A percentile compares a stretch with the other conserved stretches of the same genome.
phyloP scores from a whole-genome alignment of 1,140 invertebrate genomes.

The Asbolus verrucosus region DNA sequence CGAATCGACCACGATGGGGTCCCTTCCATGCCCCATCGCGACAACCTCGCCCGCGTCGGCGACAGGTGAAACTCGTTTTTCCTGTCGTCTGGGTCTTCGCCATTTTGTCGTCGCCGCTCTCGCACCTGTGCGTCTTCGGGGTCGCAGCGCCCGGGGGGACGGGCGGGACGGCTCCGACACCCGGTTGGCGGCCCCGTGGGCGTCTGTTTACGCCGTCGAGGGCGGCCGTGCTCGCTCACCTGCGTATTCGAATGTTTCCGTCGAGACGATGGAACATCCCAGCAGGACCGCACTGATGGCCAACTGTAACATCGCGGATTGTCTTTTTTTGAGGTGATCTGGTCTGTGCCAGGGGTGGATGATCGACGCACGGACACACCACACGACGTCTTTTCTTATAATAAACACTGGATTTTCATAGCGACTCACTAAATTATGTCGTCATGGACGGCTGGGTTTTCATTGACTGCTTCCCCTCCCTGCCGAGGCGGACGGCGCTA shows the following conservation, averaged over 20 bases:
- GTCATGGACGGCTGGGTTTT: slow-evolving; percentile 46
- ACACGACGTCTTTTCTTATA: slow-evolving; percentile 8
- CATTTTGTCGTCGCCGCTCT: slow-evolving; percentile 25
- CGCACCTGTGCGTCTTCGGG: too few species aligned
- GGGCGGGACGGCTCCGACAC: neutral
- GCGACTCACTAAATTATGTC: slow-evolving; percentile 43
- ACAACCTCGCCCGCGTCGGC: slow-evolving; percentile 21
- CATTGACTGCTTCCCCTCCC: slow-evolving; percentile 41
- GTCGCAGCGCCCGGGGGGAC: too few species aligned
- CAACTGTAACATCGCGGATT: neutral
- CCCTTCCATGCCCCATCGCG: too few species aligned
- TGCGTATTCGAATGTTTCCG: slow-evolving; percentile 25
- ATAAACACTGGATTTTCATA: slow-evolving; percentile 44
- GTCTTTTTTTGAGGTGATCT: too few species aligned
- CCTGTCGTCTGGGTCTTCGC: slow-evolving; percentile 11
- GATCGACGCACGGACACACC: slow-evolving; percentile 19
- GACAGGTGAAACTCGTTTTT: slow-evolving; percentile 38
- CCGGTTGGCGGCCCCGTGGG: neutral
- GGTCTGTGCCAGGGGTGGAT: too few species aligned
- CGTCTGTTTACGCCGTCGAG: neutral
- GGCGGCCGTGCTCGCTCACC: slow-evolving; percentile 17
- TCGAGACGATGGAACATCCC: neutral
- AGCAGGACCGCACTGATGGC: slow-evolving; percentile 14
- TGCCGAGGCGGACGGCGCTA: neutral
- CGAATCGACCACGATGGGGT: too few species aligned